Evolutionary conservation across 2,888 invertebrate genomes (phyloP), one percentile per base, ranked within the genome.

Genomic region (Syrphus vitripennis): DNA sequence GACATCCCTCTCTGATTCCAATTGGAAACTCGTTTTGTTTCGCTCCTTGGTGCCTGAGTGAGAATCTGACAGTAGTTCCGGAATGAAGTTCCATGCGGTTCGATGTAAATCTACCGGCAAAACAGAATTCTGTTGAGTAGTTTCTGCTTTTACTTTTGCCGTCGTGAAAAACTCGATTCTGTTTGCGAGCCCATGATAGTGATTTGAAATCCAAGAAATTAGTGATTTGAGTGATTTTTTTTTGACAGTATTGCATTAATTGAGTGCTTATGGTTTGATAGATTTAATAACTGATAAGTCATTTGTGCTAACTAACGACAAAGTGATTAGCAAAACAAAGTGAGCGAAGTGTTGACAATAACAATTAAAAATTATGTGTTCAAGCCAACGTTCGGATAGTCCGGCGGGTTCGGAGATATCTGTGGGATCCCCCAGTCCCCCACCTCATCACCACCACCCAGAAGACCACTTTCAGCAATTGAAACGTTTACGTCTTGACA

Each of bases 381-480:
- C 92, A 61, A 90, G 90, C 37, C 88, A 89, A 16, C 82, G 89
- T 21, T 88, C 89, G 45, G 88, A 89, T 80, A 92, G 92, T 89
- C 92, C 92, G 37, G 91, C 91, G 53, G 90, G 91, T 7, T 93
- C 93, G 19, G 93, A 93, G 89, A 93, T 93, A 67, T 93, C 93
- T n/a, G 93, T 93, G 72, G 93, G 93, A 9, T 90, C 92, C 7
- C 91, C 91, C 37, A 92, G 92, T 88, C 93, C 92, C 1, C 92
- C 93, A 12, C 91, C 92, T 3, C 81, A 77, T n/a, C 81, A 42
- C 2, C 82, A 65, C 9, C 79, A 31, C 6, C 14, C 7, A 6
- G 57, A 82, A 21, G 82, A 86, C 31, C 97, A 97, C 90, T 97
- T 97, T 93, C 87, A 96, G 89, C 80, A 82, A 12, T 42, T 76